Conservation (phyloP, 2,888 invertebrate genomes). For the Byasa hedistus region DNA sequence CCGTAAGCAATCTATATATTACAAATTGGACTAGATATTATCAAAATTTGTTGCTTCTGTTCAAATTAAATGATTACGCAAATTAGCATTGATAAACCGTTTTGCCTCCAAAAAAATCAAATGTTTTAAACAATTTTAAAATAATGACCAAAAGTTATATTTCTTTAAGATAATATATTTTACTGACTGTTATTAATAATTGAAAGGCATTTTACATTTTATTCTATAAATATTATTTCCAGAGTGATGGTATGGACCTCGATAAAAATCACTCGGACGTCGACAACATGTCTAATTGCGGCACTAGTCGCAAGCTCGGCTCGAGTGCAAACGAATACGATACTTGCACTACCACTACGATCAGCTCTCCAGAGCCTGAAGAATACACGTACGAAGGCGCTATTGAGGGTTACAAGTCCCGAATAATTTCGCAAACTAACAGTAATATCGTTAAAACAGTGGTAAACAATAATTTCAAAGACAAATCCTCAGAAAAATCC, state of each 20-base stretch:
- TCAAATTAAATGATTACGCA: no score
- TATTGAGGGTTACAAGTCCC: conserved; percentile 91
- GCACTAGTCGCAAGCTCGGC: conserved; percentile 70
- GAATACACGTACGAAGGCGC: conserved; percentile 94
- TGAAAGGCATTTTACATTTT: no score
- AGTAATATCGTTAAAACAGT: conserved; percentile 70
- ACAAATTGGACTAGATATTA: no score
- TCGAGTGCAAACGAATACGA: conserved; percentile 82
- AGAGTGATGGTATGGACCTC: conserved; percentile 82
- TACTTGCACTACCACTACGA: conserved; percentile 83
- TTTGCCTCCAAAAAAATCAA: no score
- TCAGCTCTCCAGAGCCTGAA: conserved; percentile 85
- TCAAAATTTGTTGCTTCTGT: no score
- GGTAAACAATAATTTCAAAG: conserved; percentile 68
- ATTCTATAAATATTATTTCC: conserved; percentile 40
- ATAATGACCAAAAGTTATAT: no score
- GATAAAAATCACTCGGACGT: conserved; percentile 77
- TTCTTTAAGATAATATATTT: no score
- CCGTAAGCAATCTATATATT: conserved; percentile 65
- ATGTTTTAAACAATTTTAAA: no score
- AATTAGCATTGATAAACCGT: no score
- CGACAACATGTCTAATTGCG: conserved; percentile 72
- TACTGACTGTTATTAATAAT: no score
- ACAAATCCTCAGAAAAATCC: conserved; percentile 67
- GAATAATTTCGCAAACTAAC: conserved; percentile 83